Conservation (phyloP, 1,140 invertebrate genomes). For the Yoshiicerus persimilis region DNA sequence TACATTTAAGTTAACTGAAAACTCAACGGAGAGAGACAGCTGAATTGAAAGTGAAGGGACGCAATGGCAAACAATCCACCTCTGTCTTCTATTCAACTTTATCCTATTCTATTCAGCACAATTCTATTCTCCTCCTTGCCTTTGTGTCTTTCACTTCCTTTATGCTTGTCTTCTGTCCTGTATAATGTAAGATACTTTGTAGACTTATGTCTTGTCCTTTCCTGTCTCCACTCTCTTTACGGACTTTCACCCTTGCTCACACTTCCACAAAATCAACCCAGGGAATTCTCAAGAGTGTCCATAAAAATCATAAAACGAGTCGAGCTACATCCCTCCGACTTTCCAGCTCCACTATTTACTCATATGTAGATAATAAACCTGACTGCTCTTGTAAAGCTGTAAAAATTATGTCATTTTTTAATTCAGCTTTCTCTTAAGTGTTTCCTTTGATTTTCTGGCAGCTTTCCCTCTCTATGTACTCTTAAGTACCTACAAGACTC, state of each 20-base stretch:
- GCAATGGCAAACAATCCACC: background rate
- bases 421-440: background rate
- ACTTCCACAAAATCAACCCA: background rate
- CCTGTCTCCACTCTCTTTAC: background rate
- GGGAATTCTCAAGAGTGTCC: background rate
- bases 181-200: background rate
- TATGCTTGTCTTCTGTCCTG: background rate
- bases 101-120: background rate
- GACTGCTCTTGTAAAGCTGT: background rate
- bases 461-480: background rate
- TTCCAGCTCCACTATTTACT: too few species aligned
- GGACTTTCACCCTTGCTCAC: background rate
- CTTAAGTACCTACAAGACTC: background rate
- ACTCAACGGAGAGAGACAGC: background rate
- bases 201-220: background rate
- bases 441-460: background rate
- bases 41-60: background rate
- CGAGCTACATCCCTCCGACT: background rate
- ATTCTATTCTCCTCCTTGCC: background rate
- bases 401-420: constrained; percentile 2
- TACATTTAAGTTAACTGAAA: background rate
- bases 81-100: background rate
- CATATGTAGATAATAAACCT: too few species aligned
- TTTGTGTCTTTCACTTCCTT: background rate
- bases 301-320: background rate